phyloP scores from a whole-genome alignment of 1,140 invertebrate genomes.

The Drosophila rhopaloa region DNA sequence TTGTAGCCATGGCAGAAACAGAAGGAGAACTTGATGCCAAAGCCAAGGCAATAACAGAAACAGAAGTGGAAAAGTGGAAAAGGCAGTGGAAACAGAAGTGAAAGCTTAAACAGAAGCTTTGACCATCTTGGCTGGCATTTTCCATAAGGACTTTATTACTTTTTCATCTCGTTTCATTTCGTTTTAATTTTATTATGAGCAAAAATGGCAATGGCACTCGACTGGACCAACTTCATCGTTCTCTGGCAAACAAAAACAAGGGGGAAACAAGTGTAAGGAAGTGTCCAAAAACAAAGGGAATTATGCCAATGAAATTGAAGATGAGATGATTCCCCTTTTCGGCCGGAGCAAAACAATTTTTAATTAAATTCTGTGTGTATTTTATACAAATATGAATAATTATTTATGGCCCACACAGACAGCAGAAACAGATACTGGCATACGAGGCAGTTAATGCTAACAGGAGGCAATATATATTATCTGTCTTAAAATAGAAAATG shows the following conservation, averaged over 20 bases:
- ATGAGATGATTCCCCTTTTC: constrained; percentile 31
- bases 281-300: constrained; percentile 48
- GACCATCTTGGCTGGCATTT: constrained; percentile 64
- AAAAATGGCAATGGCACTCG: constrained; percentile 70
- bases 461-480: constrained; percentile 66
- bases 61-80: constrained; percentile 5
- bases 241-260: background rate
- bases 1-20: constrained; percentile 31
- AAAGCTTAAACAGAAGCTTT: constrained; percentile 44
- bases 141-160: constrained; percentile 83
- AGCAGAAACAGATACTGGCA: constrained; percentile 37
- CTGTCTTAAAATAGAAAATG: constrained; percentile 75
- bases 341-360: constrained; percentile 68
- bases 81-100: constrained; percentile 6
- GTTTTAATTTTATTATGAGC: constrained; percentile 83
- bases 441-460: constrained; percentile 72
- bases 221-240: constrained; percentile 51
- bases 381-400: constrained; percentile 84
- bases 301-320: constrained; percentile 42
- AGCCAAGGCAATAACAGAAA: constrained; percentile 38
- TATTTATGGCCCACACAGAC: constrained; percentile 67
- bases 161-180: constrained; percentile 83
- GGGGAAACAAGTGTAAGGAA: constrained; percentile 40
- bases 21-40: constrained; percentile 12
- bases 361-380: constrained; percentile 82